A percentile compares a stretch with the other conserved stretches of the same genome.
Evolutionary conservation across 2,888 invertebrate species (phyloP).

Genomic region (Tipula lateralis): DNA sequence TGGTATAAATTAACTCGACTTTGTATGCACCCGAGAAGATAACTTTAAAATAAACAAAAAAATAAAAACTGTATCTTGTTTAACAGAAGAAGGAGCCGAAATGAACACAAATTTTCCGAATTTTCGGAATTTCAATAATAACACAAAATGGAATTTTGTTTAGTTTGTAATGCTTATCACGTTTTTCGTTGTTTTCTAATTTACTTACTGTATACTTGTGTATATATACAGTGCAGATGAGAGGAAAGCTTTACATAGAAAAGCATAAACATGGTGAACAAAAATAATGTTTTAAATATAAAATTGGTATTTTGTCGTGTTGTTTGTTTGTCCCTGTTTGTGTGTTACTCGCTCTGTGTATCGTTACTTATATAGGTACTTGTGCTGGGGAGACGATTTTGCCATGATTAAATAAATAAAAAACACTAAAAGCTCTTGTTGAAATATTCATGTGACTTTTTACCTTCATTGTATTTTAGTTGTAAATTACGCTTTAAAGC

Average conservation of each 20-base stretch:
- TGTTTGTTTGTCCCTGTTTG: slow-evolving; percentile 8
- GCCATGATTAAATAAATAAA: background rate
- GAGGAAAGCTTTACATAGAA: background rate
- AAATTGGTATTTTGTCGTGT: background rate
- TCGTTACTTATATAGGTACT: background rate
- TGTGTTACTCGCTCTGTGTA: background rate
- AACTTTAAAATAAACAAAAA: background rate
- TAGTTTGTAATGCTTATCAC: background rate
- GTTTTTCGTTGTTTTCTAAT: slow-evolving; percentile 24
- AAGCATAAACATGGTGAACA: background rate
- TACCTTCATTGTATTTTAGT: slow-evolving; percentile 7
- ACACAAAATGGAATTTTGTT: background rate
- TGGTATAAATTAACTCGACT: background rate
- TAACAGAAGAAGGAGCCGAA: too few species aligned
- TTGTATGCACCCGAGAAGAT: background rate
- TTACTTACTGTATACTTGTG: background rate
- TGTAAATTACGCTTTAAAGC: background rate
- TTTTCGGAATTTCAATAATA: slow-evolving; percentile 11
- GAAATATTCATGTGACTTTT: slow-evolving; percentile 11
- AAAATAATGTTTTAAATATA: background rate
- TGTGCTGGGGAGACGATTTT: background rate
- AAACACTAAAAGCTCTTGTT: background rate
- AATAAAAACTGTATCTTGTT: background rate
- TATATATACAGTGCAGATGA: background rate
- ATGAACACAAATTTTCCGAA: background rate